Percentiles rank a stretch among this genome's conserved stretches.
These are phyloP conservation scores for Chymomyza costata DNA, from an alignment of 1,140 invertebrate genomes.

Conservation along the genomic window DNA sequence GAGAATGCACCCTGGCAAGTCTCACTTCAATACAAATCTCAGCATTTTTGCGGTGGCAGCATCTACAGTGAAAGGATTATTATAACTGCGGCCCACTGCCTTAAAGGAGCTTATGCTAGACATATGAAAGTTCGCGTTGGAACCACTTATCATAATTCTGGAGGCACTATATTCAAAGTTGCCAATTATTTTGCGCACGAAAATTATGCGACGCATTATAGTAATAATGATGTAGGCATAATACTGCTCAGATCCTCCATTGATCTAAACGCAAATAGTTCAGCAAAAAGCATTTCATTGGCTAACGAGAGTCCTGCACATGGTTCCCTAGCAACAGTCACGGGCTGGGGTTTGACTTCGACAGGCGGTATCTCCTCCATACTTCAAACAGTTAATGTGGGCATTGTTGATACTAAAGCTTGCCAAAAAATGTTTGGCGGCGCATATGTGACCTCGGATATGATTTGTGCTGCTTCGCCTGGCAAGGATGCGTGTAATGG, in stretches of 20 bases:
- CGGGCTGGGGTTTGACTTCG: slow-evolving; percentile 1
- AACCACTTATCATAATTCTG: background rate
- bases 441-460: slow-evolving; percentile 10
- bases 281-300: background rate
- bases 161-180: background rate
- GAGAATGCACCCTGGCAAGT: slow-evolving; percentile 2
- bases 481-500: slow-evolving; percentile 16
- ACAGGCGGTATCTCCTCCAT: background rate
- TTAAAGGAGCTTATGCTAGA: background rate
- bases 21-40: background rate
- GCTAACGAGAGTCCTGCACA: background rate
- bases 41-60: slow-evolving; percentile 1
- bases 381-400: background rate
- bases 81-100: slow-evolving; percentile 5
- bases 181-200: background rate
- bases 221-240: slow-evolving; percentile 5
- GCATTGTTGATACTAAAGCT: background rate
- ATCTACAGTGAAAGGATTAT: background rate
- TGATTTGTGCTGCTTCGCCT: slow-evolving; percentile 21
- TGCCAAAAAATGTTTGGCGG: background rate
- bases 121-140: background rate
- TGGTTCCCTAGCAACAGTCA: background rate
- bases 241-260: background rate
- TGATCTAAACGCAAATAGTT: background rate
- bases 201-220: background rate